Percentiles rank a stretch among this genome's conserved stretches.
These are phyloP conservation scores for Cyclina sinensis DNA, from an alignment of 1,140 invertebrate genomes.

Conservation along the genomic window DNA sequence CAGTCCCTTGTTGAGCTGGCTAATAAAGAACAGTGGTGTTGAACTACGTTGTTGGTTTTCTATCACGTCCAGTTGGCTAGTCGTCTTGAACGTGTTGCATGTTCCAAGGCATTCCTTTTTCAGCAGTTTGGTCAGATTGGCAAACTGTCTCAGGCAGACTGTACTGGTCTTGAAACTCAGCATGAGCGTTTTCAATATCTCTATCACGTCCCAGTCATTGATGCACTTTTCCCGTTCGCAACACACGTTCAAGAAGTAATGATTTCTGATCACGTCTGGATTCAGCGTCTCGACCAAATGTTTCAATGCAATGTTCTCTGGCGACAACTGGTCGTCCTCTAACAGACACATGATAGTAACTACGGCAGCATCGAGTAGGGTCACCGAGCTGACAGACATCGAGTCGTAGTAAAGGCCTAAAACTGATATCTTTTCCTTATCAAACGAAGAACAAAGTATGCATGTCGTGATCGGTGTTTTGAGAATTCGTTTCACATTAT, in stretches of 20 bases:
- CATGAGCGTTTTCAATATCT: slow-evolving; percentile 17
- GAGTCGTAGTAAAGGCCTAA: slow-evolving; percentile 14
- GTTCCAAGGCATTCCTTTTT: not conserved
- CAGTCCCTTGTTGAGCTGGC: not conserved
- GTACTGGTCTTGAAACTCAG: not conserved
- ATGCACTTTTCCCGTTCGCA: not conserved
- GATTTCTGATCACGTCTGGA: slow-evolving; percentile 22
- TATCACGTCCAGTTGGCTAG: not conserved
- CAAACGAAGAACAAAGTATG: slow-evolving; percentile 11
- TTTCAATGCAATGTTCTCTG: not conserved
- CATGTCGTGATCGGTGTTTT: slow-evolving; percentile 26
- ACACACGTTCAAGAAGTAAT: slow-evolving; percentile 26
- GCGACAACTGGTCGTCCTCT: not conserved
- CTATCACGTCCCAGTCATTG: slow-evolving; percentile 14
- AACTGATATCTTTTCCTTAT: not conserved
- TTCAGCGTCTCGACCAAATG: not conserved
- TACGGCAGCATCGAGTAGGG: not conserved
- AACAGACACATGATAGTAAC: slow-evolving; percentile 5
- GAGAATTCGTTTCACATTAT: not conserved
- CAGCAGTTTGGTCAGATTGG: not conserved
- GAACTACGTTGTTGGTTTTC: slow-evolving; percentile 5
- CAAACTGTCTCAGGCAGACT: not conserved
- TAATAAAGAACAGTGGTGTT: not conserved
- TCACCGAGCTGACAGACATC: slow-evolving; percentile 7
- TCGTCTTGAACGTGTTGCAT: not conserved